Base-by-base conservation (phyloP, 2,888 invertebrate species). In the Cyclophora punctaria region DNA sequence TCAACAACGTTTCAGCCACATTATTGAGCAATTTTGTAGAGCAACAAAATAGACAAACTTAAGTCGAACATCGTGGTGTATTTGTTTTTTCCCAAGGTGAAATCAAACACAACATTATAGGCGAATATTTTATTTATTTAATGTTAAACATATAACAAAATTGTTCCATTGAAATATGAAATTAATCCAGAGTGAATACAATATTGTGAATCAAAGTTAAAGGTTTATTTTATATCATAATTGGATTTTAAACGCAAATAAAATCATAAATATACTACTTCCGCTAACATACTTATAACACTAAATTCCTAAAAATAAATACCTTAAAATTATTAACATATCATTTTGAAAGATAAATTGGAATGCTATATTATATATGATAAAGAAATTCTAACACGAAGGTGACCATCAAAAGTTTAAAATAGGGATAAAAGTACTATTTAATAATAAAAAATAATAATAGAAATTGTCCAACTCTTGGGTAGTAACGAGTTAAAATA, bases 51-150 rank as follows among this genome's bases (percentile, higher is more conserved):
- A 20, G 20, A 20, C 20, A 20, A 20, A 20, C 20, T 20, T 20
- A 20, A 20, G 20, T 20, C 20, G 20, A 20, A 20, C 20, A 20
- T 20, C 20, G 20, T 2, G 20, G 20, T 20, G 20, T 20, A 20
- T 20, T 20, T 20, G 20, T 20, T 20, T 20, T 20, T 20, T 20
- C 20, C 20, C 20, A 20, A 20, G 20, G 20, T 47, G 0, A 60
- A 78, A 70, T 73, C 59, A 80, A 80, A 78, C 68, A 57, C 52
- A 48, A 53, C 58, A 66, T 58, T 80, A 77, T 77, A 83, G 84
- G 84, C 83, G 83, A 83, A 83, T 85, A 83, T 81, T 84, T 81
- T 83, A 78, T 81, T 73, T 57, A 79, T 82, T 81, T 76, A 79
- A 81, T 83, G 80, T 34, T 80, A 80, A 78, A 81, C 72, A 67